These are phyloP conservation scores for Raphicerus campestris DNA, from an alignment of 2,113 vertebrate genomes.

Conservation along the genomic window DNA sequence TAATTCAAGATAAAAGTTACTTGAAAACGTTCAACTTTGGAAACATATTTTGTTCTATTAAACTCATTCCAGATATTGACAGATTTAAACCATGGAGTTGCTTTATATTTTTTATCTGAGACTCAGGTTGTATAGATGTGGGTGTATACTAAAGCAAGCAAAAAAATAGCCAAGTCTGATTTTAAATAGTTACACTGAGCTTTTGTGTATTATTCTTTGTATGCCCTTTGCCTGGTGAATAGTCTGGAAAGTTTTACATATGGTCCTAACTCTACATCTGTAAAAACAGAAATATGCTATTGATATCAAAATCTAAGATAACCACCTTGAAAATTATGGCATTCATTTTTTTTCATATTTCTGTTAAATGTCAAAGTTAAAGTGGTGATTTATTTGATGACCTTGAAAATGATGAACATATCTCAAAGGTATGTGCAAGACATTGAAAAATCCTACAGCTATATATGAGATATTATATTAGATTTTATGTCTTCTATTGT, in stretches of 20 bases:
- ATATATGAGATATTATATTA: not conserved
- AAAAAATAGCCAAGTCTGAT: not conserved
- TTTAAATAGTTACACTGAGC: not conserved
- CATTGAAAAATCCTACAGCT: not conserved
- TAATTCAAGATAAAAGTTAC: conserved; percentile 6
- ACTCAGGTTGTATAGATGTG: not conserved
- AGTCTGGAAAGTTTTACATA: not conserved
- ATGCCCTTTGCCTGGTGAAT: not conserved
- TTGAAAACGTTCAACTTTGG: not conserved
- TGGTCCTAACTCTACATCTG: not conserved
- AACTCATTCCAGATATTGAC: not conserved
- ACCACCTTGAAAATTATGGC: not conserved
- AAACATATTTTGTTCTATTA: not conserved
- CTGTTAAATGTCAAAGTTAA: not conserved
- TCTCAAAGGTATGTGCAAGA: not conserved
- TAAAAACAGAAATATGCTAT: not conserved
- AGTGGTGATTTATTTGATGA: not conserved
- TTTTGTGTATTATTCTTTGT: conserved; percentile 16
- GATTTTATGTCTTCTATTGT: not conserved
- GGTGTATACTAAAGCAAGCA: not conserved
- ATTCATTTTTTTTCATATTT: not conserved
- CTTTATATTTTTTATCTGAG: conserved; percentile 3
- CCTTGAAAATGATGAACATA: not conserved
- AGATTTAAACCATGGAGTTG: not conserved
- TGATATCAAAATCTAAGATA: not conserved